These are phyloP conservation scores for Cephus spinipes DNA, from an alignment of 2,888 invertebrate genomes.

Conservation along the genomic window DNA sequence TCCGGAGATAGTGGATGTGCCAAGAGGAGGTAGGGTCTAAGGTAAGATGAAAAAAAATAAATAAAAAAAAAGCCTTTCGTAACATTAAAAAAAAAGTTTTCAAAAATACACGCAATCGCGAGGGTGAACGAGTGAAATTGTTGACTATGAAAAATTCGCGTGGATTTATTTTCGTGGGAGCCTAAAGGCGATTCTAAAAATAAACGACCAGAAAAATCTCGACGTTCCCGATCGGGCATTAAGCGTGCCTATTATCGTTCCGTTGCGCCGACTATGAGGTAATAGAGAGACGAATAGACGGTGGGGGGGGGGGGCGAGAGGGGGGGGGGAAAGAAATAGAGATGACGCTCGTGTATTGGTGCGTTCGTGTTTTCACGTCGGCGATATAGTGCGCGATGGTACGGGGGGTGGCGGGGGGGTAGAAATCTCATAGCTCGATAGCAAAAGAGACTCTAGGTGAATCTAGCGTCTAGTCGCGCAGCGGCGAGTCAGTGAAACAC, in stretches of 20 bases:
- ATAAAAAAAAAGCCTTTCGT: neutral
- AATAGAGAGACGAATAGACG: slow-evolving; percentile 19
- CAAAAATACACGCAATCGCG: neutral
- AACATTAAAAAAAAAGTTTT: neutral
- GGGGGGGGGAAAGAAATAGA: slow-evolving; percentile 24
- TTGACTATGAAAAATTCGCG: neutral
- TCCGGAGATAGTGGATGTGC: neutral
- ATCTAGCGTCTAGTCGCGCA: slow-evolving; percentile 17
- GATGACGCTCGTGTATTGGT: neutral
- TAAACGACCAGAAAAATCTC: slow-evolving; percentile 12
- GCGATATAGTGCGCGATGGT: neutral
- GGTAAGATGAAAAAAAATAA: neutral
- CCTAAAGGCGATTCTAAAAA: slow-evolving; percentile 16
- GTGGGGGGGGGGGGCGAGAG: slow-evolving; percentile 22
- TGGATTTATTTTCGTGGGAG: neutral
- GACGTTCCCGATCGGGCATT: neutral
- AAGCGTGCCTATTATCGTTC: slow-evolving; percentile 16
- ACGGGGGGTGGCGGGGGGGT: slow-evolving; percentile 14
- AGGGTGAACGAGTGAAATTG: neutral
- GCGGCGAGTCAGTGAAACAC: slow-evolving; percentile 55
- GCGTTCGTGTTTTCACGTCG: neutral
- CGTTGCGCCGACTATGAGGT: slow-evolving; percentile 16
- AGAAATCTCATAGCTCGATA: slow-evolving; percentile 12
- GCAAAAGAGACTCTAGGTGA: neutral
- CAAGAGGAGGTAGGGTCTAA: neutral